phyloP scores from a whole-genome alignment of 53 echinoderm and acorn worm genomes.

The Hippasteria phrygiana region DNA sequence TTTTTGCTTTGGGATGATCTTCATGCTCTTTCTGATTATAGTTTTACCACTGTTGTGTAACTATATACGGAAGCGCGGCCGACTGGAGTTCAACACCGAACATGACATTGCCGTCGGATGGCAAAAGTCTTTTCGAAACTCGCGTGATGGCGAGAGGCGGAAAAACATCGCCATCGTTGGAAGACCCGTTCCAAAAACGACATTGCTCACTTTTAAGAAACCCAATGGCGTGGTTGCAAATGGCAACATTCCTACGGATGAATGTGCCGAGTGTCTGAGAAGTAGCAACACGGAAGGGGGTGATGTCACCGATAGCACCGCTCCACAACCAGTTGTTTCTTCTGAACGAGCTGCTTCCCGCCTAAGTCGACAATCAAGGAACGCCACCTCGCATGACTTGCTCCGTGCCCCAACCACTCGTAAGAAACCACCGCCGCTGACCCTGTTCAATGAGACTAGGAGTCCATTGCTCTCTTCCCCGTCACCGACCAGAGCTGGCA shows the following conservation, averaged over 20 bases:
- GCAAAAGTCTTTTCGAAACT: neutral
- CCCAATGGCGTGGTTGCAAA: constrained; percentile 26
- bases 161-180: constrained; percentile 4
- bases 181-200: neutral
- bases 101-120: constrained; percentile 32
- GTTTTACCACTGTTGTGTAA: constrained; percentile 13
- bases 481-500: neutral
- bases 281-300: neutral
- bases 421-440: constrained; percentile 49
- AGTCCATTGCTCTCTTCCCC: constrained; percentile 32
- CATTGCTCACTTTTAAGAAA: constrained; percentile 35
- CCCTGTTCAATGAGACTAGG: constrained; percentile 22
- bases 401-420: neutral
- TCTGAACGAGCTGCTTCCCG: neutral
- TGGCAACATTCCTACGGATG: neutral
- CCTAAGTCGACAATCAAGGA: constrained; percentile 1
- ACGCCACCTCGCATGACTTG: constrained; percentile 32
- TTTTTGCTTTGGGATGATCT: constrained; percentile 25
- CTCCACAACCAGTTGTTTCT: neutral
- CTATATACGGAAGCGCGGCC: constrained; percentile 17
- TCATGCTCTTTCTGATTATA: constrained; percentile 34
- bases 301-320: neutral
- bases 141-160: neutral
- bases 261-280: neutral
- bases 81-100: constrained; percentile 14